These are phyloP conservation scores for Camponotus fellah DNA, from an alignment of 2,888 invertebrate species.

Conservation along the genomic window DNA sequence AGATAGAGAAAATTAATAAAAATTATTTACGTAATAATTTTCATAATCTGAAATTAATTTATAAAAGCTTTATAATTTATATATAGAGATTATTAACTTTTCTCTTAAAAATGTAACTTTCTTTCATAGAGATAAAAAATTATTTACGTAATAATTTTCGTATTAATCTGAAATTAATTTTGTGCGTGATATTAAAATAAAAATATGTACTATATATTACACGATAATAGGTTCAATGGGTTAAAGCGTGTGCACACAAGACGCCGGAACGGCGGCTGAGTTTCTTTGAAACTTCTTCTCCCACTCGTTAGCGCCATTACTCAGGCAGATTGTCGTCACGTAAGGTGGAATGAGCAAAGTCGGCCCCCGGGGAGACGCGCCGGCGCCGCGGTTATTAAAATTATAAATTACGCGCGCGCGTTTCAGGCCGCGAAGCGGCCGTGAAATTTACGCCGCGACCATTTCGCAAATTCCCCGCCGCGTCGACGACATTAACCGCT, in stretches of 20 bases:
- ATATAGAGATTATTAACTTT: background rate
- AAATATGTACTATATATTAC: background rate
- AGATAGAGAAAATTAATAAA: background rate
- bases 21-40: background rate
- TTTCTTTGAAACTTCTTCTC: constrained; percentile 56
- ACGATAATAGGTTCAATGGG: background rate
- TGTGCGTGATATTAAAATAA: background rate
- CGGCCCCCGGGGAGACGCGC: constrained; percentile 4
- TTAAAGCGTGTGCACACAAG: constrained; percentile 3
- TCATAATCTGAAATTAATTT: no score
- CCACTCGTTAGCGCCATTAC: constrained; percentile 58
- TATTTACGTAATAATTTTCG: background rate
- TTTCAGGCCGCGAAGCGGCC: constrained; percentile 45
- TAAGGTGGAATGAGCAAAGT: constrained; percentile 50
- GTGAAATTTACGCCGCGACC: constrained; percentile 51
- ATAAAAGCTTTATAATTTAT: background rate
- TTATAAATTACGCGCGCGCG: constrained; percentile 69
- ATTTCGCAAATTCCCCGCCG: constrained; percentile 57
- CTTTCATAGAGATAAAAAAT: background rate
- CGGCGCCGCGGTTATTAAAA: constrained; percentile 67
- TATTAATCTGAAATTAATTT: background rate
- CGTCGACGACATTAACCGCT: constrained; percentile 45
- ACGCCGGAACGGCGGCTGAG: constrained; percentile 18
- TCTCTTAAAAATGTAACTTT: background rate
- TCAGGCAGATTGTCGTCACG: constrained; percentile 51